Conservation (phyloP, 2,113 vertebrate species). For the Hippocampus barbouri region DNA sequence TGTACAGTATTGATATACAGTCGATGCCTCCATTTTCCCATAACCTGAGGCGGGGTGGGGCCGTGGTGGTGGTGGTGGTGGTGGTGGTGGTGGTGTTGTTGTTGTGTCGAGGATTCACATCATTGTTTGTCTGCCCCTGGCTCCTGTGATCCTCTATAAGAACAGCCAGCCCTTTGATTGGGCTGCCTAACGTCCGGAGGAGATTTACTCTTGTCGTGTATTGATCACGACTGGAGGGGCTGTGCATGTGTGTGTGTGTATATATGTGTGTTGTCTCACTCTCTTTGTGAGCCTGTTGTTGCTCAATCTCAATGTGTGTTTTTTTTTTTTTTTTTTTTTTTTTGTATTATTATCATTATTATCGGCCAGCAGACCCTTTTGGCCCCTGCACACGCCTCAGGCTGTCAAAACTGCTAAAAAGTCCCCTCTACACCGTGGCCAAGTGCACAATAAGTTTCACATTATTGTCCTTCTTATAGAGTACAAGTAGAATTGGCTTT, state of each 20-base stretch:
- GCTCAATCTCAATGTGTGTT: conserved; percentile 19
- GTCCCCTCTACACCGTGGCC: conserved; percentile 58
- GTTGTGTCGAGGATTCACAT: conserved; percentile 64
- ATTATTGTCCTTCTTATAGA: not conserved
- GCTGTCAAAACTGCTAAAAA: conserved; percentile 70
- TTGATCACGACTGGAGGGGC: conserved; percentile 73
- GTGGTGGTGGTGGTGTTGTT: conserved; percentile 58
- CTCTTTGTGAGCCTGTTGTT: conserved; percentile 41
- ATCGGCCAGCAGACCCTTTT: conserved; percentile 64
- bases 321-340: conserved; percentile 32
- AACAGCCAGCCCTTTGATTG: conserved; percentile 73
- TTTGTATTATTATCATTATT: conserved; percentile 50
- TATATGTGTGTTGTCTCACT: conserved; percentile 20
- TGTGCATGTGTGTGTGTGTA: conserved; percentile 33
- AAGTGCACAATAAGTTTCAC: not conserved
- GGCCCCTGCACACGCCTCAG: conserved; percentile 61
- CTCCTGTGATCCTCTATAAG: conserved; percentile 72
- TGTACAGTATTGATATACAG: conserved; percentile 32
- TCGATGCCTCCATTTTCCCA: conserved; percentile 58
- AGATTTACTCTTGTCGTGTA: conserved; percentile 76
- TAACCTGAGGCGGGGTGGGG: conserved; percentile 55
- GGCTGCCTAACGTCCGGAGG: conserved; percentile 71
- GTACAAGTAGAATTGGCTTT: not conserved
- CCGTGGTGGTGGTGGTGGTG: not conserved
- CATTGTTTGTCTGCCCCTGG: conserved; percentile 67